phyloP scores from a whole-genome alignment of 2,797 vertebrate genomes.

The Halcyon leucocephala region DNA sequence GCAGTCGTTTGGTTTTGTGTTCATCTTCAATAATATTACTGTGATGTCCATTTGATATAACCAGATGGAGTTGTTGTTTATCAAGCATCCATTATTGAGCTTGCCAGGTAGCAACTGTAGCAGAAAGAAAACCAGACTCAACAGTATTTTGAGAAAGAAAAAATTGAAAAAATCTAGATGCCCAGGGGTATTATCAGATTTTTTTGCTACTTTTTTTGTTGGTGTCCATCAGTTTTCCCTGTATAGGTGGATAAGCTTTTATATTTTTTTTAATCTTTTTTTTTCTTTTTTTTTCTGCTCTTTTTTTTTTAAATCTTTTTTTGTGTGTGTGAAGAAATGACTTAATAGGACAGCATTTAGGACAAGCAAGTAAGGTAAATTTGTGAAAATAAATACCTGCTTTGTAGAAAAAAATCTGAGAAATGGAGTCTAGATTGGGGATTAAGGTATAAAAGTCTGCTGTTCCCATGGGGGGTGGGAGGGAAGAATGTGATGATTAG shows the following conservation, averaged over 20 bases:
- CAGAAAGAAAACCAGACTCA: not conserved
- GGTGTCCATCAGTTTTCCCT: not conserved
- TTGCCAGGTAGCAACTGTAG: not conserved
- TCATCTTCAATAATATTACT: not conserved
- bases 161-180: not conserved
- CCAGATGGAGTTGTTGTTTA: not conserved
- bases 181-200: fast-evolving
- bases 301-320: no score
- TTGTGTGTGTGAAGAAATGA: not conserved
- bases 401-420: not conserved
- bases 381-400: not conserved
- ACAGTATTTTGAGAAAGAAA: not conserved
- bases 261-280: no score
- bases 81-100: not conserved
- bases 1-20: not conserved
- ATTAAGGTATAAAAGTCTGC: not conserved
- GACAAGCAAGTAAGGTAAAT: not conserved
- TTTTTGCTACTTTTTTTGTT: not conserved
- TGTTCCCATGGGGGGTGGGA: not conserved
- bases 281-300: not conserved
- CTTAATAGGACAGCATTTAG: not conserved
- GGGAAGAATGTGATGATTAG: not conserved
- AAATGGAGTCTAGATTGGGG: not conserved
- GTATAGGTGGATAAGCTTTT: not conserved
- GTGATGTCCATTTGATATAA: not conserved